Evolutionary conservation across 30 jellyfish, hydroid and myxozoan species (phyloP), one percentile per base, ranked within the genome.

Genomic region (Pelagia noctiluca): DNA sequence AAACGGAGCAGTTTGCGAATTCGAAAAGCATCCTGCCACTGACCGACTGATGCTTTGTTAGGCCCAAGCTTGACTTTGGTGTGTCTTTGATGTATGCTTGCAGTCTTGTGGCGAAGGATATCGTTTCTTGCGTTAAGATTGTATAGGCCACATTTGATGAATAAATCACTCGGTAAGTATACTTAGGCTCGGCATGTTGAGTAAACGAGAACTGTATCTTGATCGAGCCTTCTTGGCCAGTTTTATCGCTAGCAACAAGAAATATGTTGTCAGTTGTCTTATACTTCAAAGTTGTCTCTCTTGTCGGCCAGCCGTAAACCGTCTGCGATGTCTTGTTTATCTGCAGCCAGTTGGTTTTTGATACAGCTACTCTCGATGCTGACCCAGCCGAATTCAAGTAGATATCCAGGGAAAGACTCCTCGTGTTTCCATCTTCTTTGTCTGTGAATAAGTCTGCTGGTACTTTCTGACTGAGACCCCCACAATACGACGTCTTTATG

Each of bases 381-480:
- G 82, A 46, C 25, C 47, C 57, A 35, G 54, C 21, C 10, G 76
- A 22, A 21, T 32, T 63, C 19, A 42, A 23, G 29, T 48, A 54
- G 0, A 85, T 47, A 12, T 22, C 22, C 21, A 87, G 60, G 26
- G 57, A 60, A 21, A 94, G 80, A 11, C 76, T 88, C 33, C 97
- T 50, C 12, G 99, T 78, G 57, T 89, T 72, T 0, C 99, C 99
- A 50, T 93, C 99, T 66, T 93, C 99, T 18, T 63, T 42, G 76
- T 93, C 99, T 2, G 67, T 61, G 68, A 93, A 93, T 83, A 83
- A 48, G 57, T 83, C 89, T n/a, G 76, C 86, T 10, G 99, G 99
- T 30, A 88, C 96, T 1, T 3, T 49, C 29, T 19, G 52, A 21
- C 75, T 82, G 53, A 93, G 53, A n/a, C 99, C 98, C 3, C 98